Evolutionary conservation across 2,113 vertebrate genomes (phyloP).

Genomic region (Mustela lutreola): DNA sequence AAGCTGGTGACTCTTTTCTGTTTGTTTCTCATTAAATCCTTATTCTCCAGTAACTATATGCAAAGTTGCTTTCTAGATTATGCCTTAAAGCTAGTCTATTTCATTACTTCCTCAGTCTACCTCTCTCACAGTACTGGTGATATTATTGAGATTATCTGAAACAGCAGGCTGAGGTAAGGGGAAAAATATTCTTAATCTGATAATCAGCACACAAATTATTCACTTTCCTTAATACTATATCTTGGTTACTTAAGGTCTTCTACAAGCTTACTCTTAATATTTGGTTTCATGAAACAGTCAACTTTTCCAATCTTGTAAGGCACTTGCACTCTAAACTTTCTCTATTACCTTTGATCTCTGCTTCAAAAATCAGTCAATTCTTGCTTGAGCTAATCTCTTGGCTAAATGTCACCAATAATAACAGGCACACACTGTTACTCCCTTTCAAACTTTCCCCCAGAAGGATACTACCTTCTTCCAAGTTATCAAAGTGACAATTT

Average conservation of each 20-base stretch:
- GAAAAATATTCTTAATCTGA: neutral
- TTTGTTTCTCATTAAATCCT: neutral
- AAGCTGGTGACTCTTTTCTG: neutral
- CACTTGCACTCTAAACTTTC: neutral
- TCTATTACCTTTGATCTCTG: conserved; percentile 45
- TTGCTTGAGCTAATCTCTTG: conserved; percentile 42
- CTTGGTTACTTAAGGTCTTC: neutral
- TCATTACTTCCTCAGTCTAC: neutral
- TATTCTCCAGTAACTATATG: neutral
- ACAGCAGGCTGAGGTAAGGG: too few species aligned
- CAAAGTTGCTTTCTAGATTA: neutral
- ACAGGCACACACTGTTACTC: neutral
- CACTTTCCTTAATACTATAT: neutral
- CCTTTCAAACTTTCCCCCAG: neutral
- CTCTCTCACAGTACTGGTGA: neutral
- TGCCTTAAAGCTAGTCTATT: neutral
- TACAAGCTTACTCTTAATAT: neutral
- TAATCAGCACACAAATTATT: neutral
- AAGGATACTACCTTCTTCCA: neutral
- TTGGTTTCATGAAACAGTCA: conserved; percentile 1
- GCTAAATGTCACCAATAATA: conserved; percentile 42
- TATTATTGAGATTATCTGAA: neutral
- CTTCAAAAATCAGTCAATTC: conserved; percentile 54
- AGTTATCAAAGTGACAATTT: neutral
- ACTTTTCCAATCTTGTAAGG: conserved; percentile 10